phyloP scores from a whole-genome alignment of 2,797 vertebrate species.

The Myotis daubentonii region DNA sequence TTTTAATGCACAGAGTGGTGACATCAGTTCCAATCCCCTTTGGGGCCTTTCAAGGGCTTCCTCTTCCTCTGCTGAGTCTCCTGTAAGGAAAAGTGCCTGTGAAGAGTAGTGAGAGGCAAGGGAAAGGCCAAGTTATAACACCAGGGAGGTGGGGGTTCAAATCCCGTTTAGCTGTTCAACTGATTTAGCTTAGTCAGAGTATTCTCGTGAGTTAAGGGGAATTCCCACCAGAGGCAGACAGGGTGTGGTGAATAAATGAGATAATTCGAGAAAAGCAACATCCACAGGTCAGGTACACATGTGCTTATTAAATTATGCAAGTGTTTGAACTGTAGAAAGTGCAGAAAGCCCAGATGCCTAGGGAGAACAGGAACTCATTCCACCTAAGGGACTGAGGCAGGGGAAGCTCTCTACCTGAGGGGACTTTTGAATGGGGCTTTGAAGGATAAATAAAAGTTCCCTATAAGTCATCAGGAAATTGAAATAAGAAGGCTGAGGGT shows the following conservation, averaged over 20 bases:
- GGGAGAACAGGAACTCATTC: neutral
- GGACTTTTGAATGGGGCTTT: constrained; percentile 20
- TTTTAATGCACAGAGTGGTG: neutral
- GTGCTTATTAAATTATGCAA: constrained; percentile 7
- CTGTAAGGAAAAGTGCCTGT: neutral
- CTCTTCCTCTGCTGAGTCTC: neutral
- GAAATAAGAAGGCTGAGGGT: neutral
- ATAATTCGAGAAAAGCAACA: neutral
- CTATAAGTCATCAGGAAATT: neutral
- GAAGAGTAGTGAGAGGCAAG: neutral
- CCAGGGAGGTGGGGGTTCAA: neutral
- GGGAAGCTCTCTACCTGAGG: neutral
- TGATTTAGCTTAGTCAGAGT: neutral
- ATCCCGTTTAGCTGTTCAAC: neutral
- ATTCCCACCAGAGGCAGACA: neutral
- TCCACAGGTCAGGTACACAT: neutral
- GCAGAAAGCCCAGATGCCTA: neutral
- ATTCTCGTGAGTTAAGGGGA: neutral
- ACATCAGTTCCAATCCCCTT: neutral
- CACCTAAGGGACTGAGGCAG: neutral
- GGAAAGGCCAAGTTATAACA: neutral
- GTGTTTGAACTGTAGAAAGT: neutral
- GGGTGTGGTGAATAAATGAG: neutral
- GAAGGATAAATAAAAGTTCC: constrained; percentile 47
- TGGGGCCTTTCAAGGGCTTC: neutral